A percentile compares a stretch with the other conserved stretches of the same genome.
Evolutionary conservation across 2,797 vertebrate genomes (phyloP).

Genomic region (Halcyon leucocephala): DNA sequence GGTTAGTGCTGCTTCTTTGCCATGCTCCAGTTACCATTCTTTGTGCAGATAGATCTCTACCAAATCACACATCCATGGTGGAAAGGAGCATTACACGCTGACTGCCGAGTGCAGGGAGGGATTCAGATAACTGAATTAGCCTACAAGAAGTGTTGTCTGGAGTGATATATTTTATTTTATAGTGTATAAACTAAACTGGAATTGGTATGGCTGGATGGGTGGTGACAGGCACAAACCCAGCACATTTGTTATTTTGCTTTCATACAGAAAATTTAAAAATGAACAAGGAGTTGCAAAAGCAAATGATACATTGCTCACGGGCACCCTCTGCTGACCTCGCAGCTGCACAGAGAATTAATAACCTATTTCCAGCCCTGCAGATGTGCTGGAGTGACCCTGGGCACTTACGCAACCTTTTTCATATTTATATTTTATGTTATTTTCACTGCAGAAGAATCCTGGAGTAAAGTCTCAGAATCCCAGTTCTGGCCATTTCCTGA

Average conservation of each 20-base stretch:
- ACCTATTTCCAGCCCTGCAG: neutral
- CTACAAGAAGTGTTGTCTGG: neutral
- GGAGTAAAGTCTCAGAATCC: neutral
- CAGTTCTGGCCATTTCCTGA: neutral
- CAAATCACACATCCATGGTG: neutral
- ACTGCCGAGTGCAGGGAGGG: neutral
- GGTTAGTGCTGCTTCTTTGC: neutral
- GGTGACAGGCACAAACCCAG: neutral
- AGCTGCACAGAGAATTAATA: neutral
- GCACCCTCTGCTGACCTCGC: constrained; percentile 54
- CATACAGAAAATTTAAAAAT: neutral
- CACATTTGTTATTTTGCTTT: neutral
- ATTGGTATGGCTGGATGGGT: neutral
- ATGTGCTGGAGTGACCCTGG: neutral
- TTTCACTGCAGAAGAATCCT: neutral
- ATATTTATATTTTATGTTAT: neutral
- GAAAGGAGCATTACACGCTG: neutral
- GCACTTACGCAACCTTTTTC: neutral
- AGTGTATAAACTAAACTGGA: neutral
- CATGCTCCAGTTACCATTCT: neutral
- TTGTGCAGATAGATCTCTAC: neutral
- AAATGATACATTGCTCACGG: neutral
- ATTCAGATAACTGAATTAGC: neutral
- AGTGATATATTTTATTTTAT: neutral
- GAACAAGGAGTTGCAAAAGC: fast-evolving